Evolutionary conservation across 2,113 vertebrate species (phyloP), one percentile per base, ranked within the genome.

Genomic region (Centropristis striata): DNA sequence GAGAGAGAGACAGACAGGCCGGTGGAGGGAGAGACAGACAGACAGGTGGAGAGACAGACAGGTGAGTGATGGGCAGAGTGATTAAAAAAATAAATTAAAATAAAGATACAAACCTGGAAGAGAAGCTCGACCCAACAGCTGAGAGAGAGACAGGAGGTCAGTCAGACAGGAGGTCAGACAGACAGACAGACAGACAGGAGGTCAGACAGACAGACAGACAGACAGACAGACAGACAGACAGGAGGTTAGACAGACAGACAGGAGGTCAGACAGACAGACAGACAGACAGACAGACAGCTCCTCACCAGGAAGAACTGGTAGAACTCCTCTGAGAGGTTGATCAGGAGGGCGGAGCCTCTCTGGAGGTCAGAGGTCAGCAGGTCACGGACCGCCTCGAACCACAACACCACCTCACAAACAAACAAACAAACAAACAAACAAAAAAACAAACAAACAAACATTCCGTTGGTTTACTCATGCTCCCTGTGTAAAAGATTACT

Each of bases 231-330:
- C 3, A 50, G 59, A 46, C 47, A 47, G 12, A 25, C 10, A 11
- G 51, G 1, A 32, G 32, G 32, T 32, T 0, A 47, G 42, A 36
- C 36, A 42, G 37, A 5, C n/a, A n/a, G n/a, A n/a, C n/a, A n/a
- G n/a, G n/a, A n/a, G n/a, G n/a, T n/a, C 21, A 14, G 27, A 8
- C 7, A 51, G 39, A 16, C 3, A 36, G 36, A 6, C 4, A 42
- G 41, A 28, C 21, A 55, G 66, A 7, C 15, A 41, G 32, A 0
- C 39, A 42, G 3, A 7, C 27, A 27, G 37, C 59, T 11, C 39
- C 37, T 63, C 65, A 92, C 91, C 88, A 88, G 74, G 55, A 92
- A 84, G 78, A 53, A 90, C 66, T 91, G 75, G 3, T 73, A 90
- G 47, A 92, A 89, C 46, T 70, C 59, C 15, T 91, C 85, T 0